Base-by-base conservation (phyloP, 2,888 invertebrate species). In the Amiota minor region DNA sequence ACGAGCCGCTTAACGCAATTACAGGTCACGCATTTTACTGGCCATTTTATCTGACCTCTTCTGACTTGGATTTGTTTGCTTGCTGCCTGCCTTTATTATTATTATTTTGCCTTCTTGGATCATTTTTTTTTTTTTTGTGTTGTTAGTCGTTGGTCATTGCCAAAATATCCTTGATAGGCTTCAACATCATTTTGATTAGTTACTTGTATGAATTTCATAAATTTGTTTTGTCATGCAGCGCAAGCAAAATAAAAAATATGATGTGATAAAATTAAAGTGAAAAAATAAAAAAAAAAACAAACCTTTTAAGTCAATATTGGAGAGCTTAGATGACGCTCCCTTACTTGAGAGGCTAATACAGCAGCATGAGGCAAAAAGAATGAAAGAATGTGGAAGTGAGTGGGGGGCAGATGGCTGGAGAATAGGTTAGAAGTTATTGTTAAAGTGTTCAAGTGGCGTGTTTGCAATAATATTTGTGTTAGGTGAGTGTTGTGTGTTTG, bases 401-500 rank as follows among this genome's bases (percentile, higher is more conserved):
- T 35, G 35, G 35, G 6, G 6, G 35, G 4, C 35, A 35, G 6
- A 35, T 35, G 35, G 0, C 6, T 35, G 35, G 35, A 35, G 35
- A 0, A 11, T 59, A 20, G 11, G 9, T 20, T 20, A 56, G 50
- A 20, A 11, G 50, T 50, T 23, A 68, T 50, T 68, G 67, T 68
- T 18, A 59, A 59, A 20, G 75, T 69, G 77, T 74, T 75, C 76
- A 76, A 75, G 78, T 72, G 74, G 74, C 75, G 71, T 64, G 79
- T 77, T 80, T 80, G 78, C 81, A 83, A 83, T 80, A 83, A 83
- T 83, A 85, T 85, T 82, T 85, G 84, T 59, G 20, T 59, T 9
- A 49, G 14, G 23, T 64, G 14, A 46, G 45, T 62, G 45, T 12
- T 53, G 59, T 59, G 23, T 20, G 59, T 59, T 8, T 20, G 18